Base-by-base conservation (phyloP, 1,140 invertebrate genomes). In the Fragariocoptes setiger region DNA sequence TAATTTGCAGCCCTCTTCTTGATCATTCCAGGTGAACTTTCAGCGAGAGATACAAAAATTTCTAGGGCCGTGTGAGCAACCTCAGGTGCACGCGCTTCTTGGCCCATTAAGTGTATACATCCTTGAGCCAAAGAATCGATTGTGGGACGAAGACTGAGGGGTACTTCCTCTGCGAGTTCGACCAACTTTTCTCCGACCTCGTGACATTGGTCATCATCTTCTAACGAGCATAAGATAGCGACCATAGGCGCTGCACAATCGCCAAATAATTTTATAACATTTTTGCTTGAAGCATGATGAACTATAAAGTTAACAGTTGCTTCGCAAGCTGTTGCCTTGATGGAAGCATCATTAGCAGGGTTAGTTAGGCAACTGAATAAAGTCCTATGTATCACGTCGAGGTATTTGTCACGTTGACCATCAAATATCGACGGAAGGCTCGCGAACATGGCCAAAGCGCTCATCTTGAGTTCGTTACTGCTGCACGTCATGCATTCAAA, bases 11-110 rank as follows among this genome's bases (percentile, higher is more conserved):
- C 61, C 49, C 74, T 68, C 59, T 92, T 95, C 15, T 86, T 69
- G 14, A 99, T 72, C 75, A 90, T 90, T 2, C 79, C 76, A 14
- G 90, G 74, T 1, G 83, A 82, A 31, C 76, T 79, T 65, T 99
- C 92, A 31, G 82, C 70, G 39, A 95, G 56, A 3, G 86, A 86
- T 8, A 95, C 80, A 55, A 95, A 67, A 14, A 85, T 74, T 61
- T 97, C 90, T 13, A 99, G 56, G 1, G 76, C 72, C 35, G 94
- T 62, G 55, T 94, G 82, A 40, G 82, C 67, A 70, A 76, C 85
- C 5, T 31, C 25, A 8, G 68, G 69, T 50, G 90, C 80, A 44
- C 70, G 65, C 21, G 75, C 65, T 20, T 79, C 70, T 52, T 80
- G 70, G 18, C 65, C 64, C 39, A 80, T 64, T 21, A 75, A 50